Conservation (phyloP, 2,888 invertebrate species). For the Bembecia ichneumoniformis region DNA sequence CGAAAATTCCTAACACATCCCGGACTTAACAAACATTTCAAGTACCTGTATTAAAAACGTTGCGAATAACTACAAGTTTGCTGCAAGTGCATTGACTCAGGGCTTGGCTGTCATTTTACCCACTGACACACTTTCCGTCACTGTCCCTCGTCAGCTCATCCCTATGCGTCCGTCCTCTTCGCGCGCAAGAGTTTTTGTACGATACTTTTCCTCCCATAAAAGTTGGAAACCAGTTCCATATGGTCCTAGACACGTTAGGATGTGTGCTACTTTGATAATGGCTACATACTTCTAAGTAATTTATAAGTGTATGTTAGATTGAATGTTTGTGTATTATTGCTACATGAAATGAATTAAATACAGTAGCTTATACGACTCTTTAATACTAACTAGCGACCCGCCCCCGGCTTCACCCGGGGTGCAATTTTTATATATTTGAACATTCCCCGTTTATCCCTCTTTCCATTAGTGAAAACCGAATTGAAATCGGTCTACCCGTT, state of each 20-base stretch:
- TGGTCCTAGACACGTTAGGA: constrained; percentile 5
- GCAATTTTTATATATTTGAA: too few species aligned
- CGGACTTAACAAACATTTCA: background rate
- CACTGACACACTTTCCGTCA: constrained; percentile 56
- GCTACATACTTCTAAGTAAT: background rate
- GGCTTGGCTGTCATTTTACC: constrained; percentile 41
- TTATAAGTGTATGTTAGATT: background rate
- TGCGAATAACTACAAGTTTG: background rate
- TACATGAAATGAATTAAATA: too few species aligned
- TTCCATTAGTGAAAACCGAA: too few species aligned
- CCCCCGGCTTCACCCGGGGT: too few species aligned
- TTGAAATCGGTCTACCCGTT: too few species aligned
- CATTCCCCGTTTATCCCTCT: too few species aligned
- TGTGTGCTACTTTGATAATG: background rate
- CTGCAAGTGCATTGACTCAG: constrained; percentile 49
- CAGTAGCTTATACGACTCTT: too few species aligned
- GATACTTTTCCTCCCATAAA: constrained; percentile 54
- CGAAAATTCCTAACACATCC: background rate
- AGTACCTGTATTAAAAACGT: background rate
- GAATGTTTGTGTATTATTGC: too few species aligned
- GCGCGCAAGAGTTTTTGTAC: constrained; percentile 35
- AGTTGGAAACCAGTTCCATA: constrained; percentile 42
- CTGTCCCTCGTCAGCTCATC: constrained; percentile 17
- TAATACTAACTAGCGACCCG: too few species aligned
- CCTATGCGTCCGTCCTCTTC: constrained; percentile 24